These are phyloP conservation scores for Diabrotica undecimpunctata DNA, from an alignment of 1,140 invertebrate species.

Conservation along the genomic window DNA sequence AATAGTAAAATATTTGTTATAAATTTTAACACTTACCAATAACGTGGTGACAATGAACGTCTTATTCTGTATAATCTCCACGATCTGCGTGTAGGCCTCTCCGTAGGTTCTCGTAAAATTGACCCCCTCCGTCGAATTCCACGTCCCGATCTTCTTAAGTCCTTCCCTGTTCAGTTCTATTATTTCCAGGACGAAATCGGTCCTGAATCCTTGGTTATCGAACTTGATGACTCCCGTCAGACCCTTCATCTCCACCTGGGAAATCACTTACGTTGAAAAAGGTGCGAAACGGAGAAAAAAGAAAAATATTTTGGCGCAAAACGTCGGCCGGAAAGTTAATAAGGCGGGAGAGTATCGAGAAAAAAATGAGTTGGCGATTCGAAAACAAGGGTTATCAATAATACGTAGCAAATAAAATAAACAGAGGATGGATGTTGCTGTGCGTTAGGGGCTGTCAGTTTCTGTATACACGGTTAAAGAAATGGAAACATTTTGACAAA, in stretches of 20 bases:
- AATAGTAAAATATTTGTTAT: too few species aligned
- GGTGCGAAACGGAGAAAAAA: neutral
- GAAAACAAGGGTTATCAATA: too few species aligned
- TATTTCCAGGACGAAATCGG: conserved; percentile 86
- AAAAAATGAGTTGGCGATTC: neutral
- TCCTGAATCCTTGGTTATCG: conserved; percentile 88
- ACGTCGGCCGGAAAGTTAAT: neutral
- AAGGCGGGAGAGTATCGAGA: conserved; percentile 1
- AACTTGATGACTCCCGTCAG: conserved; percentile 92
- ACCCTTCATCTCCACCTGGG: conserved; percentile 84
- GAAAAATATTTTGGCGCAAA: conserved; percentile 17
- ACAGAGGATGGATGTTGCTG: too few species aligned
- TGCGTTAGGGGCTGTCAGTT: too few species aligned
- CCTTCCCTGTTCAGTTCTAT: conserved; percentile 81
- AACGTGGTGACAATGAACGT: conserved; percentile 89
- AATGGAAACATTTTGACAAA: too few species aligned
- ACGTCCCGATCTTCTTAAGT: conserved; percentile 71
- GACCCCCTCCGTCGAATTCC: conserved; percentile 83
- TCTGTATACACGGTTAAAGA: too few species aligned
- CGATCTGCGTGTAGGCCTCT: conserved; percentile 77
- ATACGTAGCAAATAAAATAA: too few species aligned
- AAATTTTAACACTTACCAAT: conserved; percentile 62
- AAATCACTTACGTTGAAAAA: conserved; percentile 23
- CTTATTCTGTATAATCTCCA: conserved; percentile 86
- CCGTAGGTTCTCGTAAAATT: conserved; percentile 87